Percentiles rank a stretch among this genome's conserved stretches.
phyloP scores from a whole-genome alignment of 2,113 vertebrate genomes.

The Theristicus caerulescens region DNA sequence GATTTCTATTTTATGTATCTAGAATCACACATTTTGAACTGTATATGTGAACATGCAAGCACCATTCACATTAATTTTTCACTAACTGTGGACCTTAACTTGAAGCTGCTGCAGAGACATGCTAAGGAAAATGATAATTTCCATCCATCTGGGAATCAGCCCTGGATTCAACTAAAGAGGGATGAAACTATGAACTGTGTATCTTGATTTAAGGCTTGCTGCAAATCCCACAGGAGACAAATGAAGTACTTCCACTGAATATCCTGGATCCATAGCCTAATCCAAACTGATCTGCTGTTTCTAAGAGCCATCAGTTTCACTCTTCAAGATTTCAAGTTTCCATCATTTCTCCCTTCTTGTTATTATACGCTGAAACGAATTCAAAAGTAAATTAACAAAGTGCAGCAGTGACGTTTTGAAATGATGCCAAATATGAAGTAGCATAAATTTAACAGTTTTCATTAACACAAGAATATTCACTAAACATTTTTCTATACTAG shows the following conservation, averaged over 20 bases:
- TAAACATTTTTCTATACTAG: constrained; percentile 33
- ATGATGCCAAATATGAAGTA: constrained; percentile 17
- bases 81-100: neutral
- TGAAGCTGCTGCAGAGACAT: neutral
- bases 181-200: neutral
- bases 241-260: neutral
- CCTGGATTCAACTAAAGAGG: neutral
- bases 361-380: neutral
- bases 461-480: constrained; percentile 29
- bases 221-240: neutral
- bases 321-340: neutral
- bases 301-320: neutral
- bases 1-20: neutral
- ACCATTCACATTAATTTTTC: neutral
- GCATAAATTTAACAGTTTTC: constrained; percentile 40
- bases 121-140: neutral
- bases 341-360: neutral
- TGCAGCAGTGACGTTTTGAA: neutral
- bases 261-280: neutral
- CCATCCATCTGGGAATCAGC: neutral
- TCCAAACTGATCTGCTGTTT: neutral
- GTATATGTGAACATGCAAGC: neutral
- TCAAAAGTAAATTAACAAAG: neutral
- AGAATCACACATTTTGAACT: neutral
- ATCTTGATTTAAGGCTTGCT: neutral